Base-by-base conservation (phyloP, 2,888 invertebrate genomes). In the Eupeodes luniger region DNA sequence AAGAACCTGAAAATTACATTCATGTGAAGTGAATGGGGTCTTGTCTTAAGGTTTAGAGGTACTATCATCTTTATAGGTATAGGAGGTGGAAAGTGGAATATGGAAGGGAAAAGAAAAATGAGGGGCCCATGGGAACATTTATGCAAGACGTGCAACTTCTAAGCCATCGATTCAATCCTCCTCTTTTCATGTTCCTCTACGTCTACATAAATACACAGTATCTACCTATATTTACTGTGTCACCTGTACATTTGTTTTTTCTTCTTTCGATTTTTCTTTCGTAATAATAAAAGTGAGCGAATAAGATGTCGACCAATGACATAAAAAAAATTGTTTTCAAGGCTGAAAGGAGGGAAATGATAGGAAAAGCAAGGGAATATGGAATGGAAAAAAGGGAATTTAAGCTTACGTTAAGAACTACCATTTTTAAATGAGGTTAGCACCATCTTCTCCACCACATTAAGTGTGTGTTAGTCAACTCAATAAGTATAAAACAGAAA, bases 91-190 rank as follows among this genome's bases (percentile, higher is more conserved):
- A 4, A 6, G 27, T 11, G 19, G 5, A 34, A 27, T 5, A 44
- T 4, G 19, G 11, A 34, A 34, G 40, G 0, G 40, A 34, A 66
- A 34, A 16, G 34, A 66, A 70, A 59, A 34, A 44, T 34, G 3
- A n/a, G 4, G 40, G 7, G 72, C 76, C 76, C 64, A 6, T 44
- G 81, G 81, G 70, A 75, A 80, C 76, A 70, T 74, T 76, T 81
- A 76, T 72, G 85, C 76, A 81, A 76, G 84, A 80, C 79, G 80
- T 77, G 85, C 81, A 72, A 77, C 72, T 79, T 77, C 53, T 36
- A 72, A 81, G 14, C 53, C 74, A 55, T 78, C 74, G 77, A 81
- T 82, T 75, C 62, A 59, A 59, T 72, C 12, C 59, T 77, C 62
- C 40, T 19, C 40, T 11, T 16, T 19, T 40, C 16, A n/a, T 62